phyloP scores from a whole-genome alignment of 1,140 invertebrate species.

The Cyclargus thomasi region DNA sequence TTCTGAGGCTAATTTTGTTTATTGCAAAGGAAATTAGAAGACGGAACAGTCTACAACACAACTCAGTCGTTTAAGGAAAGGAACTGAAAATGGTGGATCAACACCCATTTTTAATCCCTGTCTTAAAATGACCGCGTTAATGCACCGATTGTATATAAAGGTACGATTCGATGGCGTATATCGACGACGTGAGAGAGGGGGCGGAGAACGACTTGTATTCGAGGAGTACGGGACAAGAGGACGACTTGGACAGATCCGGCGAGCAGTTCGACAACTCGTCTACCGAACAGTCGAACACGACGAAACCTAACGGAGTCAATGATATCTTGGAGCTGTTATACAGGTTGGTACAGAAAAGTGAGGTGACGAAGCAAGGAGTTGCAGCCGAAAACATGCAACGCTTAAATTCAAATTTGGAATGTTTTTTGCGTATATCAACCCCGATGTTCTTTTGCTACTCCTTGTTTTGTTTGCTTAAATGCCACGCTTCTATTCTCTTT shows the following conservation, averaged over 20 bases:
- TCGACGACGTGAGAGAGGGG: constrained; percentile 53
- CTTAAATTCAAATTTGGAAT: too few relatives aligned
- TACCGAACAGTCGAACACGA: constrained; percentile 25
- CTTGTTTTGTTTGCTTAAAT: too few relatives aligned
- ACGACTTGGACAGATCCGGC: constrained; percentile 23
- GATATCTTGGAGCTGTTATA: constrained; percentile 55
- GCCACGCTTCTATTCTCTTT: too few relatives aligned
- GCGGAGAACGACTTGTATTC: constrained; percentile 57
- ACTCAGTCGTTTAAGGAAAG: background rate
- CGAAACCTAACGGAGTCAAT: constrained; percentile 19
- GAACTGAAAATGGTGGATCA: background rate
- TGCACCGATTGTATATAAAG: constrained; percentile 12
- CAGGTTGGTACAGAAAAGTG: constrained; percentile 26
- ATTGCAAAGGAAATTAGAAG: background rate
- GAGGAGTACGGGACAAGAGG: constrained; percentile 45
- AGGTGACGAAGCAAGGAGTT: background rate
- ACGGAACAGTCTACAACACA: background rate
- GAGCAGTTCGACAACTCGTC: constrained; percentile 25
- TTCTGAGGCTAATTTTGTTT: background rate
- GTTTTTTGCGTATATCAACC: too few relatives aligned
- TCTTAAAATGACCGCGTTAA: background rate
- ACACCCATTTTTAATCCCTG: background rate
- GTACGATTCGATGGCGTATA: constrained; percentile 52
- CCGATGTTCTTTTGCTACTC: too few relatives aligned
- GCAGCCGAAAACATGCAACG: background rate